Percentiles rank a stretch among this genome's conserved stretches.
Evolutionary conservation across 2,888 invertebrate species (phyloP).

Genomic region (Nebria brevicollis): DNA sequence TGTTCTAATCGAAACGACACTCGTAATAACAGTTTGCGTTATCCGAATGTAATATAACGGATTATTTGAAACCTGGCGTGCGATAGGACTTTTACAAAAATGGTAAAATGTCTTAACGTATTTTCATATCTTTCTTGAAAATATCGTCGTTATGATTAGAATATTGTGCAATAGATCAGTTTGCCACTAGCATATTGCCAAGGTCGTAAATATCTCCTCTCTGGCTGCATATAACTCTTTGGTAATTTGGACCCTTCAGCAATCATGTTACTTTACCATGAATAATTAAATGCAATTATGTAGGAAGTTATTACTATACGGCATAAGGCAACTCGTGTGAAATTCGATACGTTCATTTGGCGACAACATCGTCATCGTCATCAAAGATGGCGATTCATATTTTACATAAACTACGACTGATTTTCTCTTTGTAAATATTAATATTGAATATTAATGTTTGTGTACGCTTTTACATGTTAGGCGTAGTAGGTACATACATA

Average conservation of each 20-base stretch:
- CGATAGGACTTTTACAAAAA: neutral
- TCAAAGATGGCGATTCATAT: neutral
- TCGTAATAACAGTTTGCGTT: neutral
- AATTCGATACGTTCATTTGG: neutral
- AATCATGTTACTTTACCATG: conserved; percentile 15
- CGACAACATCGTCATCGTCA: neutral
- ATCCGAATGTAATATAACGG: neutral
- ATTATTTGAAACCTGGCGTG: neutral
- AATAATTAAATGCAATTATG: conserved; percentile 21
- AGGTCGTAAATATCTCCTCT: conserved; percentile 9
- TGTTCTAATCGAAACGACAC: neutral
- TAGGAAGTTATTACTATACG: conserved; percentile 11
- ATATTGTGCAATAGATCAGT: conserved; percentile 8
- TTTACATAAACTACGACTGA: neutral
- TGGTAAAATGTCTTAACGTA: neutral
- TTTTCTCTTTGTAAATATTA: neutral
- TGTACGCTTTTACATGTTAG: neutral
- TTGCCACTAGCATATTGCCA: neutral
- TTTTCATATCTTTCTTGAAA: neutral
- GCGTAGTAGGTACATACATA: neutral
- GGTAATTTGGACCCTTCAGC: conserved; percentile 20
- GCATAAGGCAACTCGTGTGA: neutral
- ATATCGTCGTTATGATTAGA: neutral
- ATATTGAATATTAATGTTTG: neutral
- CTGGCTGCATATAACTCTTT: neutral